Percentiles rank a stretch among this genome's conserved stretches.
Conservation (phyloP, 2,113 vertebrate species). For the Mastomys coucha region DNA sequence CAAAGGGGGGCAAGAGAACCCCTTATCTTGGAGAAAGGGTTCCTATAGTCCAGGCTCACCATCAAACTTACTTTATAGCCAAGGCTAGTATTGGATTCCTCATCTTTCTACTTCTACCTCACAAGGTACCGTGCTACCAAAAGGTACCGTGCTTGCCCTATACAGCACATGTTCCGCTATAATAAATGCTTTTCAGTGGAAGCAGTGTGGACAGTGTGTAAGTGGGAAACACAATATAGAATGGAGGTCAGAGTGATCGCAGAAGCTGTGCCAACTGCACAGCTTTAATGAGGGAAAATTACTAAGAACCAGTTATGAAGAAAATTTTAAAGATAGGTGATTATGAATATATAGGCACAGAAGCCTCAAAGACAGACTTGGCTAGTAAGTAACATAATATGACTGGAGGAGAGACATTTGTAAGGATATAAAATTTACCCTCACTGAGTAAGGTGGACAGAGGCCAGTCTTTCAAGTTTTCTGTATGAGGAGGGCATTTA, state of each 20-base stretch:
- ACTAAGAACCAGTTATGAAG: background rate
- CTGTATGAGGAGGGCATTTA: background rate
- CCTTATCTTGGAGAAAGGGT: background rate
- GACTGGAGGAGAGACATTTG: background rate
- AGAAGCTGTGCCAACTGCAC: background rate
- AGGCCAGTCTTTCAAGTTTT: background rate
- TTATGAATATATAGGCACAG: background rate
- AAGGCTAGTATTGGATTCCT: background rate
- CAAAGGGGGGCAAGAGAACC: background rate
- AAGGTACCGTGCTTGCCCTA: background rate
- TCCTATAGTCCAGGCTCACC: background rate
- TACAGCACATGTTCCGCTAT: background rate
- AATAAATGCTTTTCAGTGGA: background rate
- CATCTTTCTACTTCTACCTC: background rate
- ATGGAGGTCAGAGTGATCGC: background rate
- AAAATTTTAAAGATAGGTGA: background rate
- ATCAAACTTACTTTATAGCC: background rate
- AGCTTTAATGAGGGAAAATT: constrained; percentile 15
- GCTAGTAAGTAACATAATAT: background rate
- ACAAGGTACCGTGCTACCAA: background rate
- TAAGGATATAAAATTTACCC: background rate
- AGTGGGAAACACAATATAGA: background rate
- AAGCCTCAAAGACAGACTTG: background rate
- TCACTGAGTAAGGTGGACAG: background rate
- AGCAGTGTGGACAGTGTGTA: background rate